phyloP scores from a whole-genome alignment of 2,797 vertebrate genomes.

The Cynodonichthys magdalenae region DNA sequence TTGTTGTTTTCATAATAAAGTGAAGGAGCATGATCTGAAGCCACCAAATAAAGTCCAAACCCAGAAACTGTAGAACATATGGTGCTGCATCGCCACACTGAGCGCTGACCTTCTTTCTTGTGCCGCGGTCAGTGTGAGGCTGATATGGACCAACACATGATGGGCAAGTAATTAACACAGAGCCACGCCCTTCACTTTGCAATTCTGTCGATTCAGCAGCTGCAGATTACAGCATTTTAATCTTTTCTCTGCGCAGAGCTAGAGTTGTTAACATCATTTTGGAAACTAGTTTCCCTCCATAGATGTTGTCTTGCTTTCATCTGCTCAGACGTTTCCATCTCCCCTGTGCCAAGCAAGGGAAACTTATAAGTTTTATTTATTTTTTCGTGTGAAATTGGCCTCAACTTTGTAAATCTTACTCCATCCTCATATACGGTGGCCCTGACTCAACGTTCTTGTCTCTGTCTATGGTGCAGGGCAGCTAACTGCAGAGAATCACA shows the following conservation, averaged over 20 bases:
- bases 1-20: constrained; percentile 7
- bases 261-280: background rate
- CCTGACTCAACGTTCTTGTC: constrained; percentile 1
- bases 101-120: constrained; percentile 30
- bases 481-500: constrained; percentile 42
- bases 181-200: constrained; percentile 1
- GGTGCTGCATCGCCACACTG: constrained; percentile 35
- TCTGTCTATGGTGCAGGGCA: constrained; percentile 22
- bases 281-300: too few relatives aligned
- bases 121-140: constrained; percentile 29
- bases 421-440: constrained; percentile 19
- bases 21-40: constrained; percentile 5
- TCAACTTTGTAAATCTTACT: constrained; percentile 20
- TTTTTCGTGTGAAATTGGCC: constrained; percentile 40
- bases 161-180: constrained; percentile 33
- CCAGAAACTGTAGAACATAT: constrained; percentile 16
- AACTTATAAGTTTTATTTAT: constrained; percentile 47
- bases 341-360: constrained; percentile 24
- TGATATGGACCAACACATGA: constrained; percentile 38
- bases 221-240: constrained; percentile 30
- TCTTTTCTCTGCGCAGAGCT: constrained; percentile 18
- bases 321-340: constrained; percentile 29
- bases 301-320: constrained; percentile 46
- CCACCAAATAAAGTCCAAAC: constrained; percentile 9
- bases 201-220: constrained; percentile 49